A percentile compares a stretch with the other conserved stretches of the same genome.
Evolutionary conservation across 2,888 invertebrate genomes (phyloP).

Genomic region (Eulithis prunata): DNA sequence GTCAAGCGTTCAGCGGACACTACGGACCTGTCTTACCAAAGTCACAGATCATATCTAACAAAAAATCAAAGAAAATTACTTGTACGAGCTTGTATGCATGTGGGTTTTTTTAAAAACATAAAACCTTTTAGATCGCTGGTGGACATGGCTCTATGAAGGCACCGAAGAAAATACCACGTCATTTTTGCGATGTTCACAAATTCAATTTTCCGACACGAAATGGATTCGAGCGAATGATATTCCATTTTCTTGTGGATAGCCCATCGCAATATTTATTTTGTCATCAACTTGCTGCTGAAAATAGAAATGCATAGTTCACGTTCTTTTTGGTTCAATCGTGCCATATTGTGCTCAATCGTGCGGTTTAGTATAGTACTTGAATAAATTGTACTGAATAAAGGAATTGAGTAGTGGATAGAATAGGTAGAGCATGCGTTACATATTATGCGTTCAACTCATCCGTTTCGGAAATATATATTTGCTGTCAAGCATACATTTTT

Average conservation of each 20-base stretch:
- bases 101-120: background rate
- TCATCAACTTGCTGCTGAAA: slow-evolving; percentile 3
- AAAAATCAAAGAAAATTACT: too few species aligned
- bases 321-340: background rate
- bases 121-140: too few species aligned
- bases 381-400: too few species aligned
- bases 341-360: background rate
- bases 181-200: slow-evolving; percentile 41
- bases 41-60: too few species aligned
- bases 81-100: too few species aligned
- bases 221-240: slow-evolving; percentile 39
- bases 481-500: too few species aligned
- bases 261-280: slow-evolving; percentile 7
- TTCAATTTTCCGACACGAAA: slow-evolving; percentile 65
- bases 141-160: background rate
- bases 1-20: too few species aligned
- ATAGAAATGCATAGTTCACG: background rate
- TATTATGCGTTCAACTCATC: too few species aligned
- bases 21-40: too few species aligned
- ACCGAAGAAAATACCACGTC: slow-evolving; percentile 14
- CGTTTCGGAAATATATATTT: too few species aligned
- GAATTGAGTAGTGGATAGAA: too few species aligned
- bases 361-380: background rate
- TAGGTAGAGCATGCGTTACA: too few species aligned
- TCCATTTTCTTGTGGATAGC: slow-evolving; percentile 11